Conservation (phyloP, 2,797 vertebrate genomes). For the Pteronotus mesoamericanus region DNA sequence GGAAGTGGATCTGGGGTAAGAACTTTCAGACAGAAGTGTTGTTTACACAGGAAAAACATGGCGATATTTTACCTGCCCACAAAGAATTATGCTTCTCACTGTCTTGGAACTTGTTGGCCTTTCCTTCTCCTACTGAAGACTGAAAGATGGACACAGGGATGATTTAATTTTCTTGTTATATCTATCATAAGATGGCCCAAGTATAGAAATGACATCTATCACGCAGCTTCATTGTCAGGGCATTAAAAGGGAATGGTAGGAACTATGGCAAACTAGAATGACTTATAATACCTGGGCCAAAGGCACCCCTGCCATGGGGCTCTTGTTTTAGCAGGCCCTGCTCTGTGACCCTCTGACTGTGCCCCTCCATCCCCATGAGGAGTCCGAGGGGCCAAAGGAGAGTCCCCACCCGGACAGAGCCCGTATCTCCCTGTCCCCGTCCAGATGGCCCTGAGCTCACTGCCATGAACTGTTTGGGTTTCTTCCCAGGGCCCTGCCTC, state of each 20-base stretch:
- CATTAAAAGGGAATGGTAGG: neutral
- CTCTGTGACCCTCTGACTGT: no score
- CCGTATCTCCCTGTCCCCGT: neutral
- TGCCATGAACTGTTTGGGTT: neutral
- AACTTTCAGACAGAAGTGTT: neutral
- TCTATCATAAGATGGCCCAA: neutral
- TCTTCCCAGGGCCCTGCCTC: neutral
- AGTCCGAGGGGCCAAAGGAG: neutral
- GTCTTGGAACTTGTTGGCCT: neutral
- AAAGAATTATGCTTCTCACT: neutral
- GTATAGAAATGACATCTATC: neutral
- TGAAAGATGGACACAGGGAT: neutral
- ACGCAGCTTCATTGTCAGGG: neutral
- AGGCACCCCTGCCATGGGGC: neutral
- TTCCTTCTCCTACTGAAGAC: neutral
- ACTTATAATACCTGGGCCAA: neutral
- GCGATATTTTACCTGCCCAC: neutral
- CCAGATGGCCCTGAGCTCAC: neutral
- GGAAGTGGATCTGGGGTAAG: neutral
- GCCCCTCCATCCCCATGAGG: neutral
- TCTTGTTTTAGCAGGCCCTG: neutral
- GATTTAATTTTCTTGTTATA: neutral
- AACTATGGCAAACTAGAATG: neutral
- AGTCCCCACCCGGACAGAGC: neutral
- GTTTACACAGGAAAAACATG: neutral